A percentile compares a stretch with the other conserved stretches of the same genome.
phyloP scores from a whole-genome alignment of 2,113 vertebrate genomes.

The Nycticorax nycticorax region DNA sequence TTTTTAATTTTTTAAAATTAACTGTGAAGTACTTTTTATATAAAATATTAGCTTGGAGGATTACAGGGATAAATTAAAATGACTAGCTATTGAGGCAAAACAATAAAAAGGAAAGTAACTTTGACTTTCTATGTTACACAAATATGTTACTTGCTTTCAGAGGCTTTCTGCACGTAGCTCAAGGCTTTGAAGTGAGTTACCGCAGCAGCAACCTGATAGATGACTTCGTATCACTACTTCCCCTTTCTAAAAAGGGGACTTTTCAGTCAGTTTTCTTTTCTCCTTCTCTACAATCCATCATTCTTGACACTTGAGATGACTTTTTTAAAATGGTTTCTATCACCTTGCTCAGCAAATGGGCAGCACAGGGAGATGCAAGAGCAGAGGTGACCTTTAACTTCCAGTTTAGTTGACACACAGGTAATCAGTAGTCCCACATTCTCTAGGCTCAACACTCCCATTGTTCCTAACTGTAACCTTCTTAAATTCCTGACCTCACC shows the following conservation, averaged over 20 bases:
- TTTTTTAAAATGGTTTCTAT: background rate
- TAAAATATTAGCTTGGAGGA: background rate
- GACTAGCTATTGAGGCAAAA: background rate
- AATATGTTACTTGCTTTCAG: background rate
- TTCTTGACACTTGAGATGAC: background rate
- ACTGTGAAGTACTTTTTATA: background rate
- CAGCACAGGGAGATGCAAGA: background rate
- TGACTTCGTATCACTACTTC: constrained; percentile 21
- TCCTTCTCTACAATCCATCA: constrained; percentile 56
- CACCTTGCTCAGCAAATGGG: constrained; percentile 8
- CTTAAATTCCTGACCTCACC: background rate
- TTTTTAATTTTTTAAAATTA: background rate
- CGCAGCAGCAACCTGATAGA: constrained; percentile 42
- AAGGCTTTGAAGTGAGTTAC: background rate
- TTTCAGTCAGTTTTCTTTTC: background rate
- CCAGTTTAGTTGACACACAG: background rate
- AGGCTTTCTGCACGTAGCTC: background rate
- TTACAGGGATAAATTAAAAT: background rate
- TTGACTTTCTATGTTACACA: background rate
- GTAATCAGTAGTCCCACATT: background rate
- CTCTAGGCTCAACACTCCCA: background rate
- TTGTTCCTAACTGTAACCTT: background rate
- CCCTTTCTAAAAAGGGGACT: constrained; percentile 11
- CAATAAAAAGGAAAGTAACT: background rate
- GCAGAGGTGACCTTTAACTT: constrained; percentile 35